A percentile compares a stretch with the other conserved stretches of the same genome.
Evolutionary conservation across 1,140 invertebrate genomes (phyloP).

Genomic region (Bradysia coprophila): DNA sequence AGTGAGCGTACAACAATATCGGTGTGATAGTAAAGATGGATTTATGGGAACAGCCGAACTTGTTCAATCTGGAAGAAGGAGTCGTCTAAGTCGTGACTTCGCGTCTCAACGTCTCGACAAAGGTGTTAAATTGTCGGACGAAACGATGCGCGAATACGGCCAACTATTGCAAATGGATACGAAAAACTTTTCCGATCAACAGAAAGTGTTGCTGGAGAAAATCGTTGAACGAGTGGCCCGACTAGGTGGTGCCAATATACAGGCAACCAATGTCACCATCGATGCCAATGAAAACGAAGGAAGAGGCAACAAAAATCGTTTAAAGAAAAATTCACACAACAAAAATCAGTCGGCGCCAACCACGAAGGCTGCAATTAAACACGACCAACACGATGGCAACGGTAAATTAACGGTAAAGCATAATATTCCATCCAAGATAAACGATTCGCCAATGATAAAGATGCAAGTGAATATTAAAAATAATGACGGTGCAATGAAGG

Average conservation of each 20-base stretch:
- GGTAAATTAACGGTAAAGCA: background rate
- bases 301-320: background rate
- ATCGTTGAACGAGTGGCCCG: conserved; percentile 22
- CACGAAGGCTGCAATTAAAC: background rate
- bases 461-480: background rate
- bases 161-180: conserved; percentile 16
- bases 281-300: background rate
- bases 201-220: conserved; percentile 22
- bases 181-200: conserved; percentile 19
- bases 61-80: no score
- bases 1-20: no score
- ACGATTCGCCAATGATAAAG: background rate
- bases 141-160: background rate
- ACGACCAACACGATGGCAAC: background rate
- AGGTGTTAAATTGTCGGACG: no score
- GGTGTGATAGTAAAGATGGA: no score
- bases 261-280: background rate
- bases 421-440: background rate
- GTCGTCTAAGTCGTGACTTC: no score
- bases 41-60: no score
- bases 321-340: background rate
- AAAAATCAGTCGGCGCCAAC: background rate
- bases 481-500: background rate
- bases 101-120: no score
- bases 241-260: background rate